Base-by-base conservation (phyloP, 2,113 vertebrate genomes). In the Istiophorus platypterus region DNA sequence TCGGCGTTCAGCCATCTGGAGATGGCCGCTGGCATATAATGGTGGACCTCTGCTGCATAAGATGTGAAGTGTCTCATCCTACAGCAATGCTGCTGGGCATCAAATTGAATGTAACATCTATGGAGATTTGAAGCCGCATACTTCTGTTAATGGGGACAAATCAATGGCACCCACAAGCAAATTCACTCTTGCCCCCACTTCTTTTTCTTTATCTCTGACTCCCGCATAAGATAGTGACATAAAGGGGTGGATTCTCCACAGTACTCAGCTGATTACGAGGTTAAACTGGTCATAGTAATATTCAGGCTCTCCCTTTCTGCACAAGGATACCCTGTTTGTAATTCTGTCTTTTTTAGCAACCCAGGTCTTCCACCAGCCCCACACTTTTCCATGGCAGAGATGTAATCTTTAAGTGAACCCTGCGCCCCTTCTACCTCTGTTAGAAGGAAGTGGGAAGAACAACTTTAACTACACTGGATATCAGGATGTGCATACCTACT, bases 1-100 rank as follows among this genome's bases (percentile, higher is more conserved):
- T 85, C 74, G 84, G 89, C 87, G 27, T 70, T 47, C n/a, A 51
- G 89, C 91, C 93, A 94, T 94, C 92, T 92, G 91, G 88, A 89
- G 89, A 66, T 51, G 85, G 85, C 84, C 78, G 15, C 42, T 59
- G 41, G 45, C 71, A 57, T 49, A 70, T 34, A 69, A 34, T 12
- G 31, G 34, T 11, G 1, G 69, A 47, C 31, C 41, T 78, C 47
- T 1, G 37, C 67, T 56, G 71, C 31, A 57, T 65, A 27, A n/a
- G 18, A 82, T 73, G 13, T 56, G 37, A 78, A 10, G 27, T 34
- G 58, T 80, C 11, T 68, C 58, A 52, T 76, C 65, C 65, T n/a
- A 17, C 47, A 68, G 42, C 58, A 45, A 27, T 18, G 31, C 56
- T 39, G 37, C 37, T 22, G 24, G 0, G 5, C 39, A 41, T 73